Evolutionary conservation across 2,797 vertebrate species (phyloP).

Genomic region (Aselliscus stoliczkanus): DNA sequence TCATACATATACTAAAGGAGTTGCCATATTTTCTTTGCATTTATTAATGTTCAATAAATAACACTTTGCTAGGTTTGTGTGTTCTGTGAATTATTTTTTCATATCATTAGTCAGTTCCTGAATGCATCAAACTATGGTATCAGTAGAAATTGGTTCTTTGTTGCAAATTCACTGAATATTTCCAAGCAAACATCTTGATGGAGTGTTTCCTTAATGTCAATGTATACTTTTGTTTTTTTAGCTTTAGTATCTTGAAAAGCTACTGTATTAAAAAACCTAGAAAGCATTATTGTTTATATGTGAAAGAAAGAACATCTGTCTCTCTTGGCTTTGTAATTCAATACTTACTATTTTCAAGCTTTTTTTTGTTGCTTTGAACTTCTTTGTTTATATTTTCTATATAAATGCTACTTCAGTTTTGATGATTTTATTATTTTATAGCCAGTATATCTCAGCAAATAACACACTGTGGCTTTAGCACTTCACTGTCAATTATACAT

Average conservation of each 20-base stretch:
- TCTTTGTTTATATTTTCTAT: background rate
- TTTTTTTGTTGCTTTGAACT: background rate
- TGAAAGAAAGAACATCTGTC: background rate
- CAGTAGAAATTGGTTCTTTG: conserved; percentile 8
- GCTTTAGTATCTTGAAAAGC: background rate
- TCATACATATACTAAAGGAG: background rate
- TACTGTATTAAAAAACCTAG: background rate
- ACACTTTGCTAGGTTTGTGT: background rate
- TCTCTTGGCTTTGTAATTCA: background rate
- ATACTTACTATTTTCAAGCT: background rate
- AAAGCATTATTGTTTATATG: background rate
- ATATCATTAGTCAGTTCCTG: background rate
- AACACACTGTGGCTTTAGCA: background rate
- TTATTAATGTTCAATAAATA: background rate
- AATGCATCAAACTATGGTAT: background rate
- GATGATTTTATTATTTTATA: conserved; percentile 22
- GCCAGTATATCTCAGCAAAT: background rate
- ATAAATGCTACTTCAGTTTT: background rate
- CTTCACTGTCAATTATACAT: background rate
- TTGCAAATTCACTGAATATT: conserved; percentile 13
- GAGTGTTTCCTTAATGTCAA: background rate
- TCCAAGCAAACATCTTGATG: background rate
- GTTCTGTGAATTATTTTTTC: background rate
- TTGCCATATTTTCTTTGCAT: background rate
- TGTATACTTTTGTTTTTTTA: background rate